Evolutionary conservation across 1,140 invertebrate genomes (phyloP).

Genomic region (Cotesia glomerata): DNA sequence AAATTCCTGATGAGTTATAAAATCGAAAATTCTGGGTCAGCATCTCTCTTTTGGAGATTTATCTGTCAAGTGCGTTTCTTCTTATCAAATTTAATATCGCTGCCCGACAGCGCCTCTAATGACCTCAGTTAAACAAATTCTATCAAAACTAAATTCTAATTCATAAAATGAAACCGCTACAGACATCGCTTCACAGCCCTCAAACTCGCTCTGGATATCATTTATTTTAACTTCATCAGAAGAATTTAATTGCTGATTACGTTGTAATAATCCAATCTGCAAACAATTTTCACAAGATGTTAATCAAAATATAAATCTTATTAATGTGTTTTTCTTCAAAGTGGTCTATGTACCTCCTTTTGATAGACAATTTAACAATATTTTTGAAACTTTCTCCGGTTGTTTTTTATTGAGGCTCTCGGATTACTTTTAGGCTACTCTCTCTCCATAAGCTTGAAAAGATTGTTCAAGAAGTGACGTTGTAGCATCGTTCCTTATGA

Average conservation of each 20-base stretch:
- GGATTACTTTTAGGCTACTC: slow-evolving; percentile 48
- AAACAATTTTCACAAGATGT: neutral
- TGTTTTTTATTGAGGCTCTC: slow-evolving; percentile 79
- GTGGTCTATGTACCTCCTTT: no score
- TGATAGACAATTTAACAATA: slow-evolving; percentile 95
- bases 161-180: slow-evolving; percentile 88
- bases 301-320: neutral
- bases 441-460: slow-evolving; percentile 77
- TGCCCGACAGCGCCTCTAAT: slow-evolving; percentile 72
- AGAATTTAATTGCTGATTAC: slow-evolving; percentile 54
- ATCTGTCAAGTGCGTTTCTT: slow-evolving; percentile 83
- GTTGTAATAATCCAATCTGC: slow-evolving; percentile 57
- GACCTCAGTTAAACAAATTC: slow-evolving; percentile 75
- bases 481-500: slow-evolving; percentile 93
- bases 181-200: slow-evolving; percentile 75
- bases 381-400: slow-evolving; percentile 93
- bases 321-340: neutral
- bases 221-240: slow-evolving; percentile 54
- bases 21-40: slow-evolving; percentile 82
- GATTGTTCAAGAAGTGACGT: slow-evolving; percentile 87
- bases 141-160: slow-evolving; percentile 89
- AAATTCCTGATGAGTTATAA: slow-evolving; percentile 77
- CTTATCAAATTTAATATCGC: slow-evolving; percentile 77
- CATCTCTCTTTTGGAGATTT: slow-evolving; percentile 84
- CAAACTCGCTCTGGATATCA: slow-evolving; percentile 63